Conservation (phyloP, 2,113 vertebrate genomes). For the Octodon degus region DNA sequence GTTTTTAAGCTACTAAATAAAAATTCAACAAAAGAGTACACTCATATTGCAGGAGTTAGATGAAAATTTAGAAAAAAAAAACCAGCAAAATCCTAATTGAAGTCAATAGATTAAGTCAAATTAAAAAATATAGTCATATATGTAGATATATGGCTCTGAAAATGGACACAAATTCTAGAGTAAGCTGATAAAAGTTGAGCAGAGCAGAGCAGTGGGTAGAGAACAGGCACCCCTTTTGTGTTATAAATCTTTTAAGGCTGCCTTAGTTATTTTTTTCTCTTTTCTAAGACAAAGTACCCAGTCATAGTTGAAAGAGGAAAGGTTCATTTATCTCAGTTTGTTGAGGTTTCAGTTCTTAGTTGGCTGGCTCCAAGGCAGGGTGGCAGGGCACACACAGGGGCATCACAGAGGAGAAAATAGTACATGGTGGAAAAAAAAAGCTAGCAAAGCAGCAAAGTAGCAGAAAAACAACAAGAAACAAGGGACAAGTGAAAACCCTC, state of each 20-base stretch:
- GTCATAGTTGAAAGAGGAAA: neutral
- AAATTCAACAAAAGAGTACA: neutral
- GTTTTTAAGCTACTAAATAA: neutral
- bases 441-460: neutral
- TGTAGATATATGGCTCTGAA: neutral
- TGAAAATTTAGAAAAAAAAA: too few relatives aligned
- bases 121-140: neutral
- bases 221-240: neutral
- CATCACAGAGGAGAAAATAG: neutral
- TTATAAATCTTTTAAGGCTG: neutral
- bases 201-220: neutral
- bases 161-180: neutral
- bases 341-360: neutral
- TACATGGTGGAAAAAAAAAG: neutral
- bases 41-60: neutral
- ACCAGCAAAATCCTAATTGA: neutral
- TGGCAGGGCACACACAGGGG: neutral
- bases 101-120: neutral
- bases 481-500: neutral
- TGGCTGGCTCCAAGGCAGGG: neutral
- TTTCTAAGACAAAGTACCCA: neutral
- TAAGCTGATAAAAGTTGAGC: neutral
- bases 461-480: neutral
- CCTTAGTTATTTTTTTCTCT: neutral
- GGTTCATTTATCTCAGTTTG: neutral